Evolutionary conservation across 2,797 vertebrate genomes (phyloP), one percentile per base, ranked within the genome.

Genomic region (Sebastolobus altivelis): DNA sequence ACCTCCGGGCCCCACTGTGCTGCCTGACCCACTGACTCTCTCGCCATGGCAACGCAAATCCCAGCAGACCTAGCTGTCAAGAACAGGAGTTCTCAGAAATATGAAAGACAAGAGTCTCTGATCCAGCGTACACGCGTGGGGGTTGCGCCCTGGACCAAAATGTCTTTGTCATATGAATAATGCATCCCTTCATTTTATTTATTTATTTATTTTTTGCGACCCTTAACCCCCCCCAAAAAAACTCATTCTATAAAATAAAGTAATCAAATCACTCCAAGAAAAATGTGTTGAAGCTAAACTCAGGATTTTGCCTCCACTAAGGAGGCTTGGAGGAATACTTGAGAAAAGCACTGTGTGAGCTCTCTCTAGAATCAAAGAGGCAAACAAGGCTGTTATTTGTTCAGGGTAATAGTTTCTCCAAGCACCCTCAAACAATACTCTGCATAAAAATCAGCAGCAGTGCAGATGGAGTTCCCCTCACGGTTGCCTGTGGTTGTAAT

Each of bases 21-120:
- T 84, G 70, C 66, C 80, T 87, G 89, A 92, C 88, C 91, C 77
- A 61, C 72, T 85, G 80, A 71, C 89, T 81, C 74, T 71, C 83
- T 90, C 61, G 81, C 93, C 91, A 92, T 92, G 83, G 92, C 82
- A 86, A 88, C 86, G 31, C 78, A 84, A 89, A 86, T 91, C 94
- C 94, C 94, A 68, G 79, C 79, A 89, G 92, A 87, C 82, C 80
- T 65, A 56, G 81, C 93, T 95, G 94, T 95, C 93, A 91, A 83
- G 88, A 92, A 58, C 68, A 75, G 84, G 59, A 86, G 86, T 81
- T 89, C 85, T 88, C 67, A 81, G 83, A 90, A 82, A 87, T 82
- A 82, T 88, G 84, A 90, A 92, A 90, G 85, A 92, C 85, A 67
- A 66, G 77, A 79, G 77, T 62, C 60, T 88, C 78, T 89, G 83